Conservation (phyloP, 2,888 invertebrate genomes). For the Rotaria macrura region DNA sequence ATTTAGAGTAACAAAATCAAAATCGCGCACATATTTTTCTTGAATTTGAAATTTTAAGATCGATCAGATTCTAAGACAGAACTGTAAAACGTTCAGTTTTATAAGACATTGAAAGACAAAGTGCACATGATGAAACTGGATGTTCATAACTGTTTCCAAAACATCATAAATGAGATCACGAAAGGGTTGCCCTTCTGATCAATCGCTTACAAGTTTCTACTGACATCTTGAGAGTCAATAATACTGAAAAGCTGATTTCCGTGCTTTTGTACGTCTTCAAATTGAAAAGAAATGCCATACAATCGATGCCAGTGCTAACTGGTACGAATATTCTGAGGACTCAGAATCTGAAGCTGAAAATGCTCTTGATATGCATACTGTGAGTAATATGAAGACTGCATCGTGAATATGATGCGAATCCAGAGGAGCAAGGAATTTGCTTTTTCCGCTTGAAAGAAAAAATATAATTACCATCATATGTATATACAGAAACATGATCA, state of each 20-base stretch:
- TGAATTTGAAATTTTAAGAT: background rate
- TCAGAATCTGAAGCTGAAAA: no score
- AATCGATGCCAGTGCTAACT: no score
- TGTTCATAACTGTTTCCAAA: background rate
- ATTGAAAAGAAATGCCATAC: no score
- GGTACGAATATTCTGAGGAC: no score
- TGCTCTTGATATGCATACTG: no score
- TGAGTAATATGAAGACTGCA: no score
- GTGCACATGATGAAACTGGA: background rate
- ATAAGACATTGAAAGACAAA: background rate
- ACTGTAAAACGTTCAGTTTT: background rate
- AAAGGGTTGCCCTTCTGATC: background rate
- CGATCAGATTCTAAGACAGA: background rate
- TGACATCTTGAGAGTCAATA: background rate
- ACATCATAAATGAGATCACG: background rate
- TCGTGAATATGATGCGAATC: no score
- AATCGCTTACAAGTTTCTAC: background rate
- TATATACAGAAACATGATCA: no score
- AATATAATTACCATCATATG: no score
- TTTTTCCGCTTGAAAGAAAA: no score
- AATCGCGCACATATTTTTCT: background rate
- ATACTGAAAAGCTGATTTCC: background rate
- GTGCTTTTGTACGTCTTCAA: no score
- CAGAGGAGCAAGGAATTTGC: no score
- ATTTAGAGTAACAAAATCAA: background rate